Evolutionary conservation across 2,888 invertebrate species (phyloP), one percentile per base, ranked within the genome.

Genomic region (Resseliella maxima): DNA sequence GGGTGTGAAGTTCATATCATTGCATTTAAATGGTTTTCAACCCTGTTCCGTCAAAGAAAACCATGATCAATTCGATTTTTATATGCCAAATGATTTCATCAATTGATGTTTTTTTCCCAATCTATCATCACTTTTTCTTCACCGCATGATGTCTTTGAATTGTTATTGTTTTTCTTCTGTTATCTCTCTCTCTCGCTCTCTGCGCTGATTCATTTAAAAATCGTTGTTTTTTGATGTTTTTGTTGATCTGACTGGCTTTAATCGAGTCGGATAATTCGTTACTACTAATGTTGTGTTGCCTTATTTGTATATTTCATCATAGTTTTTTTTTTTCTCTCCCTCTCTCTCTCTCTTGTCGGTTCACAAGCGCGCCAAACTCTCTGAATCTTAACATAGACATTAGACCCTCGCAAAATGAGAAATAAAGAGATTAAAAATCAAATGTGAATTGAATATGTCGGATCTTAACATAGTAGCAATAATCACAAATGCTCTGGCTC

Each of bases 1-100:
- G 72, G 72, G 72, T 72, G 72, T 72, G 31, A 72, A 72, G 31
- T 35, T 24, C 72, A 18, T n/a, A n/a, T n/a, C n/a, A n/a, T n/a
- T n/a, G n/a, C n/a, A n/a, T n/a, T n/a, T n/a, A n/a, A n/a, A n/a
- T n/a, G n/a, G n/a, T n/a, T n/a, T n/a, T n/a, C n/a, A n/a, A n/a
- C n/a, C n/a, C n/a, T n/a, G n/a, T n/a, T n/a, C n/a, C n/a, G n/a
- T n/a, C n/a, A n/a, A n/a, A n/a, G n/a, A n/a, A n/a, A n/a, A n/a
- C n/a, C n/a, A n/a, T n/a, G n/a, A n/a, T n/a, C n/a, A n/a, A n/a
- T n/a, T n/a, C n/a, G n/a, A n/a, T n/a, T n/a, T n/a, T n/a, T n/a
- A 72, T 72, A 72, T 31, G 31, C 72, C 72, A 15, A 72, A 35
- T 15, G 15, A 72, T 31, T 31, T 12, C 27, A 35, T 72, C 3